Conservation (phyloP, 2,888 invertebrate species). For the Oligia strigilis region DNA sequence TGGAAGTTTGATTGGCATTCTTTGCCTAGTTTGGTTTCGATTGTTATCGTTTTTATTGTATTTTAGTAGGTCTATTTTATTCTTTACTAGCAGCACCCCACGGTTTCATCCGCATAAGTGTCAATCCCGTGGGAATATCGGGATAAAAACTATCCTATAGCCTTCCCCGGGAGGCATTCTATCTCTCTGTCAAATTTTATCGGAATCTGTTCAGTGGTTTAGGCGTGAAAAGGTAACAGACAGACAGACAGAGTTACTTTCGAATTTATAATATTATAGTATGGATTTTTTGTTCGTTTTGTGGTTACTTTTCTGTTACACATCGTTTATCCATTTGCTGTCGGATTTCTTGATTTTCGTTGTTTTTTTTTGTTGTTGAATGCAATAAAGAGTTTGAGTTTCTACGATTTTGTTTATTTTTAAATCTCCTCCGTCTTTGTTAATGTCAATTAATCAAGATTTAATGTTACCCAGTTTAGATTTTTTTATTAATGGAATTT, state of each 20-base stretch:
- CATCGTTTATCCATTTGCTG: neutral
- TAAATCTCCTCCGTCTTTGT: neutral
- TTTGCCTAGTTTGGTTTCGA: neutral
- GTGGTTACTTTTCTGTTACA: neutral
- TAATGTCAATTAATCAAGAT: neutral
- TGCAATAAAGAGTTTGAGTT: too few species aligned
- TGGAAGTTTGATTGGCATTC: neutral
- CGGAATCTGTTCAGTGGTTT: too few species aligned
- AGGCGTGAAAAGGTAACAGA: too few species aligned
- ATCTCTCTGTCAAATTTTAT: too few species aligned
- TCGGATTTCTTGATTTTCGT: neutral
- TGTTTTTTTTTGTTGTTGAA: too few species aligned
- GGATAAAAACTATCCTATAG: too few species aligned
- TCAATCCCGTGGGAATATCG: too few species aligned
- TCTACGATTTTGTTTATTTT: neutral
- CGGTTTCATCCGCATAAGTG: too few species aligned
- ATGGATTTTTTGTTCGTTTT: constrained; percentile 2
- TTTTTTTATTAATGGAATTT: neutral
- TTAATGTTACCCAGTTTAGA: neutral
- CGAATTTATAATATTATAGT: too few species aligned
- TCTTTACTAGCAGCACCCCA: neutral
- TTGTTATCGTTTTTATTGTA: constrained; percentile 1
- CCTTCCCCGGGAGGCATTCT: too few species aligned
- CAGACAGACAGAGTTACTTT: too few species aligned
- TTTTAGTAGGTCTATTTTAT: neutral